Evolutionary conservation across 2,113 vertebrate genomes (phyloP), one percentile per base, ranked within the genome.

Genomic region (Hirundichthys speculiger): DNA sequence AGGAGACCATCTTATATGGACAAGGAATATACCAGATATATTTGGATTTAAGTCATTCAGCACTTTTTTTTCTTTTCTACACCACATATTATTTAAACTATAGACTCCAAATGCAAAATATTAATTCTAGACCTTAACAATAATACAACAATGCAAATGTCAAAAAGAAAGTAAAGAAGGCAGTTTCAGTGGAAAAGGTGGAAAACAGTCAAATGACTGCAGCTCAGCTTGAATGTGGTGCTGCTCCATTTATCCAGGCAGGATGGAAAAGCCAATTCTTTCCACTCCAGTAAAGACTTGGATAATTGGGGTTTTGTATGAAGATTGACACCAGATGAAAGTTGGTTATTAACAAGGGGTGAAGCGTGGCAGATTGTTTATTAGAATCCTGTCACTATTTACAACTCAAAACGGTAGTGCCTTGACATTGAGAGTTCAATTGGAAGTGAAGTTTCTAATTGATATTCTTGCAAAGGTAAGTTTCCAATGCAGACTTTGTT

Each of bases 261-360:
- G 78, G 75, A 74, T 83, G 64, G 70, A 85, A 70, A 80, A 85
- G 79, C 73, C 82, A 85, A 82, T 86, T 87, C 82, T 91, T 91
- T 91, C 85, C 84, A 88, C 86, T 84, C 72, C 77, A 89, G 82
- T 88, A 90, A 88, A 83, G 89, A 85, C 80, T 85, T 70, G 47
- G 86, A 89, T 91, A 92, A 90, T 91, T 90, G 82, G 79, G 87
- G 69, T 80, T 87, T 76, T 82, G 65, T 88, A 92, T 93, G 85
- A 92, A 90, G 91, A 92, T 84, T 91, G 92, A 92, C 91, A 92
- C 84, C 79, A 86, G 86, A 92, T 87, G 82, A 90, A 90, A 91
- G 86, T 87, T 84, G 69, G 86, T 86, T 91, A 91, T 92, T 92
- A 91, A 91, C 87, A 88, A 70, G 45, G 86, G 89, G 84, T 91